Evolutionary conservation across 2,888 invertebrate genomes (phyloP), one percentile per base, ranked within the genome.

Genomic region (Troides oblongomaculatus): DNA sequence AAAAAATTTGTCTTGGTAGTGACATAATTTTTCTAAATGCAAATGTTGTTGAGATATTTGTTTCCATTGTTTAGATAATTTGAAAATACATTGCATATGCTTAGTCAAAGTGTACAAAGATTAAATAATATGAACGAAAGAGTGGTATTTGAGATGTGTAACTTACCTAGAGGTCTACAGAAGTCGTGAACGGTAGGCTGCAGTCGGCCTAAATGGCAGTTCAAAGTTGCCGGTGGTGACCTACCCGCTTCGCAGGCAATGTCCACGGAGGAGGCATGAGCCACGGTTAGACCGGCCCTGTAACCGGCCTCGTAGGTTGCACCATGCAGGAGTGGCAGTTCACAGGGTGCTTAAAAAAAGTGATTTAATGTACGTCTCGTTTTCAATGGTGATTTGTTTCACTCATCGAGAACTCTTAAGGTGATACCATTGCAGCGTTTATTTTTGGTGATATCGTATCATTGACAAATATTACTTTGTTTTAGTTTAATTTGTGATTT

Each of bases 261-360:
- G 71, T 94, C 94, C 12, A 97, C 96, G 1, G 95, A 95, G 0
- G 96, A 96, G 0, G 96, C 97, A 78, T 97, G 97, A 0, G 96
- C 96, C 36, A 97, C 96, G 0, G 96, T 96, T 7, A 97, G 92
- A 0, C 97, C 97, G 1, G 96, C 94, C 61, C 97, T 90, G 86
- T 97, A 97, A 0, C 97, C 97, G 0, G 94, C 95, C 80, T 96
- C 94, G 84, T 96, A 96, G n/a, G 94, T 94, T 0, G 96, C 96
- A 64, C 95, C 93, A 63, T 93, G 87, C 21, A 96, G 94, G 6
- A 93, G 88, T 0, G 96, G 96, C 5, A 96, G 88, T 75, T 94
- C 94, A 76, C 96, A 96, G 0, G 96, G 95, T 0, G 95, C 95
- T 95, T 68, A 62, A 68, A 61, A 30, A 71, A 69, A 21, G 60